phyloP scores from a whole-genome alignment of 2,797 vertebrate genomes.

The Catostomus latipinnis region DNA sequence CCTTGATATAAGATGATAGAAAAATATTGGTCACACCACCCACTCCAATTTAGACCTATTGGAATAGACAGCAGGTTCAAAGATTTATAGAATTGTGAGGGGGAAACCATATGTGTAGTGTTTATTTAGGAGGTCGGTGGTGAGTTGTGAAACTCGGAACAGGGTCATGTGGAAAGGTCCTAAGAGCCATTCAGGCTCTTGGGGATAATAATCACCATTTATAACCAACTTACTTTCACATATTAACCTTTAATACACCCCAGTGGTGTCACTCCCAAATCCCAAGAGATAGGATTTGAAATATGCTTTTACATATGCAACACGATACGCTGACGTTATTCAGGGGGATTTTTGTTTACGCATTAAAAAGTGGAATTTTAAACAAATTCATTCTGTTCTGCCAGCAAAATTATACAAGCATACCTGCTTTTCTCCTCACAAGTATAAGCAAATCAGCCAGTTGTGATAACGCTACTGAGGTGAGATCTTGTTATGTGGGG shows the following conservation, averaged over 20 bases:
- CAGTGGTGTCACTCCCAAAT: conserved; percentile 38
- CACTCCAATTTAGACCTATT: neutral
- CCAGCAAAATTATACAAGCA: conserved; percentile 45
- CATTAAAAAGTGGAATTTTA: conserved; percentile 44
- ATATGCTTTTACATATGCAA: conserved; percentile 42
- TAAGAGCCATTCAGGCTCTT: conserved; percentile 66
- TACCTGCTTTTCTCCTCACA: conserved; percentile 44
- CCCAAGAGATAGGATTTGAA: conserved; percentile 22
- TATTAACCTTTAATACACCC: conserved; percentile 77
- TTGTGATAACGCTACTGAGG: conserved; percentile 38
- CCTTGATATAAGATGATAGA: too few species aligned
- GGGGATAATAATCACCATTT: conserved; percentile 85
- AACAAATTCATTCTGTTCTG: conserved; percentile 42
- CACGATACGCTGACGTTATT: conserved; percentile 31
- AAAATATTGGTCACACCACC: too few species aligned
- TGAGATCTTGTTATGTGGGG: conserved; percentile 40
- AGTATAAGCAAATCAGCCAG: conserved; percentile 44
- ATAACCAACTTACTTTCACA: conserved; percentile 85
- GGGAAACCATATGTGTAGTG: conserved; percentile 46
- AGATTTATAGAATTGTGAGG: conserved; percentile 31
- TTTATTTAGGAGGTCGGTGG: conserved; percentile 40
- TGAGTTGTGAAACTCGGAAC: conserved; percentile 55
- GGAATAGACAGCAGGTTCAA: conserved; percentile 38
- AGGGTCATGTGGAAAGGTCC: conserved; percentile 71
- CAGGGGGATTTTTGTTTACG: conserved; percentile 17